Conservation (phyloP, 2,888 invertebrate species). For the Drosophila prolongata region DNA sequence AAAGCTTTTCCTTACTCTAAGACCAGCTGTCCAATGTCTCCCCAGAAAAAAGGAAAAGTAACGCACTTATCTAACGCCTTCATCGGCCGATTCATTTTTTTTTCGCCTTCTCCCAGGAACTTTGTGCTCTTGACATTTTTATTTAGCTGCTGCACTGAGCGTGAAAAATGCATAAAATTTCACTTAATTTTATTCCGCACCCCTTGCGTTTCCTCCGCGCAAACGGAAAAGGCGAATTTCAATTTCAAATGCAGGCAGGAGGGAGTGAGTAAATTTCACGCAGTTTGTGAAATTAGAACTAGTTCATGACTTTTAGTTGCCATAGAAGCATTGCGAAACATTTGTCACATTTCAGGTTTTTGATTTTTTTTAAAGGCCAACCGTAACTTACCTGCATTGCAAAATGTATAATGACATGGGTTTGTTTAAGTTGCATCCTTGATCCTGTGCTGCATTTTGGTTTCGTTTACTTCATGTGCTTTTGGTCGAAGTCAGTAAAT, state of each 20-base stretch:
- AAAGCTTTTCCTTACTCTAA: conserved; percentile 38
- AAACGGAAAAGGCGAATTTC: conserved; percentile 52
- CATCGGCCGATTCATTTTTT: conserved; percentile 33
- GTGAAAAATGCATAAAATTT: conserved; percentile 81
- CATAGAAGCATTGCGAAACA: conserved; percentile 66
- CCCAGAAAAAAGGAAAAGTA: conserved; percentile 45
- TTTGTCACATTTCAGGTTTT: conserved; percentile 55
- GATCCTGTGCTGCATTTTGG: conserved; percentile 8
- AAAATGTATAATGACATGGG: too few relatives aligned
- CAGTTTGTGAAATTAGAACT: conserved; percentile 30
- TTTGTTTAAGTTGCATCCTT: conserved; percentile 2
- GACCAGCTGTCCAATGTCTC: conserved; percentile 71
- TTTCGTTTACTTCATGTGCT: conserved; percentile 13
- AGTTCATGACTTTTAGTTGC: conserved; percentile 59
- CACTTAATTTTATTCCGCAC: conserved; percentile 70
- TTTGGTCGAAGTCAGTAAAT: conserved; percentile 62
- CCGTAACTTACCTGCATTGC: too few relatives aligned
- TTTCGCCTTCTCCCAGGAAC: conserved; percentile 18
- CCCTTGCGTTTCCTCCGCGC: neutral
- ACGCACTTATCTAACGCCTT: conserved; percentile 71
- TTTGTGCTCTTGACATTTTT: conserved; percentile 77
- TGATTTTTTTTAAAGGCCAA: too few relatives aligned
- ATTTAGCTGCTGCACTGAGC: conserved; percentile 73
- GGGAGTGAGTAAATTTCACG: conserved; percentile 2
- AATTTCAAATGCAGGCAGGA: conserved; percentile 58